phyloP scores from a whole-genome alignment of 2,113 vertebrate genomes.

The Stercorarius parasiticus region DNA sequence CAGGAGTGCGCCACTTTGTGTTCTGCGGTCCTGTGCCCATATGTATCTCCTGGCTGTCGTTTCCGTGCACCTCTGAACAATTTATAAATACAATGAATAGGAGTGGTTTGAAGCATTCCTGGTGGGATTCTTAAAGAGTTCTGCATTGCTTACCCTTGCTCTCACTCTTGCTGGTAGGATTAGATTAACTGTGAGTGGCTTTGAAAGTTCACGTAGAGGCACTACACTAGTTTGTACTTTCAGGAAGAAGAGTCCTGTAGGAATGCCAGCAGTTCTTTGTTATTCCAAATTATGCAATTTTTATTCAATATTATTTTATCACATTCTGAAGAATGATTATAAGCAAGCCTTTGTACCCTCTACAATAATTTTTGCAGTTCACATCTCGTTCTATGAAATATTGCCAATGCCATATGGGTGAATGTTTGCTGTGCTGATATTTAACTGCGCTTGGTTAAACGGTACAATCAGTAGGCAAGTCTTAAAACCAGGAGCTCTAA shows the following conservation, averaged over 20 bases:
- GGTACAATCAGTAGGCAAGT: not conserved
- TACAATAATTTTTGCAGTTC: not conserved
- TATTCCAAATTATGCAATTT: not conserved
- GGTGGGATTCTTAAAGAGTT: not conserved
- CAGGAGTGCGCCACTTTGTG: not conserved
- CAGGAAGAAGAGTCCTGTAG: not conserved
- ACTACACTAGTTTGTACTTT: not conserved
- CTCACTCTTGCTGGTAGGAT: not conserved
- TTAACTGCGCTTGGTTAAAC: not conserved
- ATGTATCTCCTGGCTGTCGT: not conserved
- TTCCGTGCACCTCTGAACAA: not conserved
- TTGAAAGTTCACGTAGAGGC: not conserved
- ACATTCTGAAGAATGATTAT: not conserved
- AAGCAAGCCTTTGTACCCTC: not conserved
- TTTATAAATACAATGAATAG: not conserved
- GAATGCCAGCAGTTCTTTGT: not conserved
- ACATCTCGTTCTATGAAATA: not conserved
- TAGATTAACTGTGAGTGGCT: not conserved
- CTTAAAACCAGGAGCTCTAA: not conserved
- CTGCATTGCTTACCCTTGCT: not conserved
- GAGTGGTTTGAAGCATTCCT: not conserved
- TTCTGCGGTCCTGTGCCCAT: not conserved
- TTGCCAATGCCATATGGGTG: rapidly evolving
- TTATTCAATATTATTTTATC: not conserved
- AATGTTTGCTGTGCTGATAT: not conserved